Conservation (phyloP, 2,797 vertebrate species). For the Cuniculus paca region DNA sequence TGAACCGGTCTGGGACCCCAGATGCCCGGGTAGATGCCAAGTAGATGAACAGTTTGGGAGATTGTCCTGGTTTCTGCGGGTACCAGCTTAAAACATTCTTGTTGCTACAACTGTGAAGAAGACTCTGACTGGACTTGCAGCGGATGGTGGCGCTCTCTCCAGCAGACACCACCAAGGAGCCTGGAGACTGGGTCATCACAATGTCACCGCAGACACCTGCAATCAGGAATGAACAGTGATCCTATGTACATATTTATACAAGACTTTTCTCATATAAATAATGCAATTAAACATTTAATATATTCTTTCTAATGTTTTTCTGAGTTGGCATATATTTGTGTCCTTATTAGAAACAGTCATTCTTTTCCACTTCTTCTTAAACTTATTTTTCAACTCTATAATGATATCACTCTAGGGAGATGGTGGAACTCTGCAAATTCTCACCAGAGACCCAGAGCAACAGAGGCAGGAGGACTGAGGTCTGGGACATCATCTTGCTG, state of each 20-base stretch:
- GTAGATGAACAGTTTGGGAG: too few relatives aligned
- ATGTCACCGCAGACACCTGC: too few relatives aligned
- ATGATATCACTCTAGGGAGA: neutral
- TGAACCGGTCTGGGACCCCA: neutral
- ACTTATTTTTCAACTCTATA: neutral
- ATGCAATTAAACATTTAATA: neutral
- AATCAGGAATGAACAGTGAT: neutral
- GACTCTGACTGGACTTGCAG: neutral
- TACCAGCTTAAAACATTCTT: too few relatives aligned
- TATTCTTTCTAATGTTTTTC: rapidly evolving
- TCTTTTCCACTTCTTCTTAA: neutral
- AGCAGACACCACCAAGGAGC: too few relatives aligned
- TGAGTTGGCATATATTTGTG: neutral
- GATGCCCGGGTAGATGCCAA: neutral
- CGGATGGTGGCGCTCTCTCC: too few relatives aligned
- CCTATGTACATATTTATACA: neutral
- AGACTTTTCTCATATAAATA: neutral
- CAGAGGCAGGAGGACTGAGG: neutral
- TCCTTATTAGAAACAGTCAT: neutral
- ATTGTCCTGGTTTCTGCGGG: too few relatives aligned
- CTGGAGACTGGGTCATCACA: too few relatives aligned
- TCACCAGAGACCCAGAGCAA: constrained; percentile 12
- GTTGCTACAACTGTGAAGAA: neutral
- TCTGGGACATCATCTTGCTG: neutral
- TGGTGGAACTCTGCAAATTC: neutral